Evolutionary conservation across 2,888 invertebrate genomes (phyloP).

Genomic region (Psylliodes chrysocephalus): DNA sequence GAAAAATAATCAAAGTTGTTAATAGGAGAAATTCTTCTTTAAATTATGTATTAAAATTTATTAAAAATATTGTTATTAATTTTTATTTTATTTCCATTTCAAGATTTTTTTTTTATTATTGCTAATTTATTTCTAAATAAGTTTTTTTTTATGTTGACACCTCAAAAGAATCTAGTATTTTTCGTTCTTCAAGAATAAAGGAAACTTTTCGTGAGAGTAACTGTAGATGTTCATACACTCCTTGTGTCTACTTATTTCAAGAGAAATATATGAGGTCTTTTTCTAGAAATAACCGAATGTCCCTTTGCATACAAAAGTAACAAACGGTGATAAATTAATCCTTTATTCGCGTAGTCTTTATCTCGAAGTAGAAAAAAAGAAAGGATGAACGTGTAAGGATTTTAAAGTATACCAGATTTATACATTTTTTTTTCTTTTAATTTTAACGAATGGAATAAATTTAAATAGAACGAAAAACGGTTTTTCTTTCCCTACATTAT

Average conservation of each 20-base stretch:
- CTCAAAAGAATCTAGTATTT: slow-evolving; percentile 43
- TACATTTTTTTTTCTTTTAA: neutral
- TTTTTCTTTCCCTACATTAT: too few species aligned
- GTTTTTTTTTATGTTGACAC: slow-evolving; percentile 19
- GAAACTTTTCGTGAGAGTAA: slow-evolving; percentile 47
- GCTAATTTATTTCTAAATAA: too few species aligned
- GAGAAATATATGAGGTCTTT: slow-evolving; percentile 49
- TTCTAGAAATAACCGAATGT: slow-evolving; percentile 50
- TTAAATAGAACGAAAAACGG: too few species aligned
- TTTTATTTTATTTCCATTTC: too few species aligned
- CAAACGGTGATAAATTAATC: slow-evolving; percentile 46
- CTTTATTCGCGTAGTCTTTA: slow-evolving; percentile 7
- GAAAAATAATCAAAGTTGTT: too few species aligned
- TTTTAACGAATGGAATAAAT: too few species aligned
- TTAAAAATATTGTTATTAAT: too few species aligned
- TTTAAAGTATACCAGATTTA: neutral
- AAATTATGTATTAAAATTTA: too few species aligned
- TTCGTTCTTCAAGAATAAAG: slow-evolving; percentile 40
- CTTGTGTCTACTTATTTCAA: slow-evolving; percentile 52
- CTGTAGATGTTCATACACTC: slow-evolving; percentile 51
- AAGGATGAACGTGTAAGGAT: neutral
- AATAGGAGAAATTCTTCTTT: too few species aligned
- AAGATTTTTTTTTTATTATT: too few species aligned
- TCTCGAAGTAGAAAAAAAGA: neutral
- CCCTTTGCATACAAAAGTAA: slow-evolving; percentile 51